These are phyloP conservation scores for Cyprinella venusta DNA, from an alignment of 2,797 vertebrate genomes.

Conservation along the genomic window DNA sequence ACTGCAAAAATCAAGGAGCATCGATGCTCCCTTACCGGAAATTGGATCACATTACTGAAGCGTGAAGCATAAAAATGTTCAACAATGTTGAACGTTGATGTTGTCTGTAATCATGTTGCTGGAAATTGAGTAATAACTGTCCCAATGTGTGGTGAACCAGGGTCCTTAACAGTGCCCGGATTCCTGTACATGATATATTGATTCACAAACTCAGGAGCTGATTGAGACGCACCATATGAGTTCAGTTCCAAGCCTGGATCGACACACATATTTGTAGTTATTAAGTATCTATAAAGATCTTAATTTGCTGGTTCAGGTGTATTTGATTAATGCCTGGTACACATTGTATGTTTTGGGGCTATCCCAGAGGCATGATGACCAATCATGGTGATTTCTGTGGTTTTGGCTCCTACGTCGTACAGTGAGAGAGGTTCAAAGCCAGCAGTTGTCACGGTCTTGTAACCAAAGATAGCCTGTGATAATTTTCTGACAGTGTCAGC, in stretches of 20 bases:
- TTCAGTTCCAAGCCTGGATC: background rate
- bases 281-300: background rate
- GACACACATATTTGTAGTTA: background rate
- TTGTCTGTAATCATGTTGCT: background rate
- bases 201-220: background rate
- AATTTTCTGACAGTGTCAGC: too few species aligned
- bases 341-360: too few species aligned
- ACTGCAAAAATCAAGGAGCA: background rate
- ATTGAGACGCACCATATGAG: background rate
- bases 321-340: background rate
- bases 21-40: background rate
- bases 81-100: background rate
- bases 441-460: too few species aligned
- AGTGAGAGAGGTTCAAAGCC: too few species aligned
- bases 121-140: background rate
- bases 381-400: too few species aligned
- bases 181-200: background rate
- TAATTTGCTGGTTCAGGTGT: background rate
- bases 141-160: background rate
- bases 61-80: background rate
- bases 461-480: too few species aligned
- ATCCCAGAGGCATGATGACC: too few species aligned
- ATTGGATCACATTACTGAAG: background rate
- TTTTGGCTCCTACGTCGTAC: too few species aligned
- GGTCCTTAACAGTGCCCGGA: background rate